Base-by-base conservation (phyloP, 1,140 invertebrate genomes). In the Trichoplusia ni region DNA sequence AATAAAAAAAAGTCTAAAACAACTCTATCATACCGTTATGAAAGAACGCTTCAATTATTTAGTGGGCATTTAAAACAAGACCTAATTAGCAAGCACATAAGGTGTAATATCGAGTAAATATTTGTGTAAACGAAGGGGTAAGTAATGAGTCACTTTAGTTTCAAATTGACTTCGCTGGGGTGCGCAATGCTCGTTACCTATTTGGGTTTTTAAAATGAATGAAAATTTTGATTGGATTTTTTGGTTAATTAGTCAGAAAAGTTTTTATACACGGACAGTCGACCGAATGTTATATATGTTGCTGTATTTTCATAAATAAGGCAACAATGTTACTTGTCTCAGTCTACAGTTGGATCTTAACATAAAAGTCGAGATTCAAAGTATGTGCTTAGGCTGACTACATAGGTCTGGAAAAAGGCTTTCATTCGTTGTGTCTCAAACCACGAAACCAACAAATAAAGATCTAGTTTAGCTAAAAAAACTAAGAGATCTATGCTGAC, bases 221-320 rank as follows among this genome's bases (percentile, higher is more conserved):
- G 66, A 67, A 46, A 64, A 73, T 73, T 75, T 72, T 75, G 75
- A 80, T 80, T 80, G 77, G 71, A 54, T 75, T 77, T 59, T 77
- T 71, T 74, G 65, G 68, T 73, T 68, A 79, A 69, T 77, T 69
- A 69, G 61, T 64, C n/a, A 19, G 4, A 16, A 11, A 58, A 19
- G 21, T 29, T 18, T 29, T 42, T 27, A 29, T 29, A 31, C 7
- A 21, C 23, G 42, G 54, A 64, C 53, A 25, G 62, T 8, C 21
- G 33, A 58, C 61, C 23, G 16, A 35, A 29, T 33, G 49, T 67
- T 56, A n/a, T n/a, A n/a, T n/a, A n/a, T n/a, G n/a, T n/a, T n/a
- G n/a, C n/a, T n/a, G n/a, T n/a, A n/a, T n/a, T n/a, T n/a, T n/a
- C n/a, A n/a, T n/a, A n/a, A n/a, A n/a, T n/a, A n/a, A n/a, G n/a